Percentiles rank a stretch among this genome's conserved stretches.
phyloP scores from a whole-genome alignment of 2,888 invertebrate species.

The Drosophila bunnanda region DNA sequence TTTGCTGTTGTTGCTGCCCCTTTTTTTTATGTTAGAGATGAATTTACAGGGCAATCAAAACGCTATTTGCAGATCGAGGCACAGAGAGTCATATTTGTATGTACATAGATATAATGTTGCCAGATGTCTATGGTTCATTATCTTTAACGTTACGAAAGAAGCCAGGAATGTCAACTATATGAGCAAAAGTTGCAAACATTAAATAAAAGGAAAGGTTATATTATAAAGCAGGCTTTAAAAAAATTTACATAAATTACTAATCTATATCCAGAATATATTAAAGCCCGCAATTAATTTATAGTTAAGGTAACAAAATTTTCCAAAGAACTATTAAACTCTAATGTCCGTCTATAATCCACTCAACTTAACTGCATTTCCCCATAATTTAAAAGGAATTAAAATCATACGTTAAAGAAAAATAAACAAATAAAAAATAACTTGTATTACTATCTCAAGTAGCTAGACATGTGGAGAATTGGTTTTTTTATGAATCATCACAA shows the following conservation, averaged over 20 bases:
- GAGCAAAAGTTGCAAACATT: conserved; percentile 2
- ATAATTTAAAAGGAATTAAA: conserved; percentile 6
- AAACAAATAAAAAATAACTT: conserved; percentile 8
- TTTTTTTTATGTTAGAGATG: conserved; percentile 34
- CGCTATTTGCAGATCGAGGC: conserved; percentile 37
- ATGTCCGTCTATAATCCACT: neutral
- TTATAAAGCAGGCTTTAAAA: neutral
- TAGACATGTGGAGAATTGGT: neutral
- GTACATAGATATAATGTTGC: conserved; percentile 20
- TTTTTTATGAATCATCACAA: conserved; percentile 2
- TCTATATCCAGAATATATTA: neutral
- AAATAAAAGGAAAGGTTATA: neutral
- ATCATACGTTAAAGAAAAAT: neutral
- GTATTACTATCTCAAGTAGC: conserved; percentile 10
- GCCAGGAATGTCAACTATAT: conserved; percentile 24
- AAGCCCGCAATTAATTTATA: neutral
- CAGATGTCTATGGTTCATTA: conserved; percentile 37
- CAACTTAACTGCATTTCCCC: neutral
- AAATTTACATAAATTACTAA: neutral
- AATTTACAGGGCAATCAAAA: conserved; percentile 43
- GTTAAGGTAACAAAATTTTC: neutral
- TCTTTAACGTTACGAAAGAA: conserved; percentile 15
- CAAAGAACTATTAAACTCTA: neutral
- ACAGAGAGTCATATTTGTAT: conserved; percentile 26
- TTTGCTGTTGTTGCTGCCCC: conserved; percentile 19